Conservation (phyloP, 2,888 invertebrate genomes). For the Parascotia fuliginaria region DNA sequence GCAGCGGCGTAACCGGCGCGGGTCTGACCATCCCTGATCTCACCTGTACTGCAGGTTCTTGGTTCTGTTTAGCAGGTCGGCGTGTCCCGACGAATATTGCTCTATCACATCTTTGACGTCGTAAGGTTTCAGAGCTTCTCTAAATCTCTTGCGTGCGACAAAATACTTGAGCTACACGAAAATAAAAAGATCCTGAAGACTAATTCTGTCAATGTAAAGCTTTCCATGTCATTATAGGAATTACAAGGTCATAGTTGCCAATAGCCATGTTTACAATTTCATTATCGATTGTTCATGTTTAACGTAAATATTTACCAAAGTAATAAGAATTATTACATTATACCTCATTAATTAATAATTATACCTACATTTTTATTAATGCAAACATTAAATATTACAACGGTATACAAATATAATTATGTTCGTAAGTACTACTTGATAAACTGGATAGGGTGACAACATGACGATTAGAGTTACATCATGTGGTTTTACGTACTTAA, state of each 20-base stretch:
- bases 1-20: slow-evolving; percentile 39
- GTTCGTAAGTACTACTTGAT: slow-evolving; percentile 8
- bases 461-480: slow-evolving; percentile 10
- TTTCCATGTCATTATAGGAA: slow-evolving; percentile 2
- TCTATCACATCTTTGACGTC: slow-evolving; percentile 98
- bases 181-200: slow-evolving; percentile 76
- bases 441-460: slow-evolving; percentile 3
- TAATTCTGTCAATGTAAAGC: slow-evolving; percentile 29
- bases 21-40: slow-evolving; percentile 58
- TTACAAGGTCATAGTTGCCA: background rate
- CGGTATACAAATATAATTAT: background rate
- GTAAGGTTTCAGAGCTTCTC: slow-evolving; percentile 96
- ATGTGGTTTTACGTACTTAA: slow-evolving; percentile 9
- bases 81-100: slow-evolving; percentile 95
- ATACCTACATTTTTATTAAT: background rate
- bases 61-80: slow-evolving; percentile 94
- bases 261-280: background rate
- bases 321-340: background rate
- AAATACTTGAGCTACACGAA: slow-evolving; percentile 93
- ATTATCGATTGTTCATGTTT: too few relatives aligned
- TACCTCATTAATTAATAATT: background rate
- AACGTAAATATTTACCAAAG: background rate
- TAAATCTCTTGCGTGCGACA: slow-evolving; percentile 95
- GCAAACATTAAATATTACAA: background rate
- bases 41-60: slow-evolving; percentile 94